A percentile compares a stretch with the other conserved stretches of the same genome.
Evolutionary conservation across 1,140 invertebrate genomes (phyloP).

Genomic region (Drepana arcuata): DNA sequence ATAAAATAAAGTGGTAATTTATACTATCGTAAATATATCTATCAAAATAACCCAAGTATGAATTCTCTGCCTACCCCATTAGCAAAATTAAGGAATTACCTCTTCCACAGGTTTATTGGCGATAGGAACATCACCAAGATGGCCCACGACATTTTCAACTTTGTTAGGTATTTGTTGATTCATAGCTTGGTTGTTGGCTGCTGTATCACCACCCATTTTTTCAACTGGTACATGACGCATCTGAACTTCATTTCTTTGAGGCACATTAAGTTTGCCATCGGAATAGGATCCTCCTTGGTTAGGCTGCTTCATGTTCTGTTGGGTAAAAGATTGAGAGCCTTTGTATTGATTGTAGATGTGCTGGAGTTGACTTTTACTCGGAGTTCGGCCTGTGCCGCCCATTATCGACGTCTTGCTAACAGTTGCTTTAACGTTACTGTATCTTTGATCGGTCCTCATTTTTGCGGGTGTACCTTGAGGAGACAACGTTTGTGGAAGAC

Average conservation of each 20-base stretch:
- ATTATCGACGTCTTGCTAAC: conserved; percentile 49
- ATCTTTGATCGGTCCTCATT: conserved; percentile 13
- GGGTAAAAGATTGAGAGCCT: conserved; percentile 46
- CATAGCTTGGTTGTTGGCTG: conserved; percentile 18
- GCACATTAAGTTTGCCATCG: conserved; percentile 31
- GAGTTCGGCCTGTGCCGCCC: conserved; percentile 22
- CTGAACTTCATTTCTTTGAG: conserved; percentile 7
- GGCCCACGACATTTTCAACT: conserved; percentile 1
- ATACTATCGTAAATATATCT: no score
- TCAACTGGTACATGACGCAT: conserved; percentile 26
- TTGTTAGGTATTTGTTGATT: conserved; percentile 14
- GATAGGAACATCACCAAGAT: conserved; percentile 5
- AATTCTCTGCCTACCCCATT: no score
- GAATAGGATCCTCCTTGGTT: conserved; percentile 25
- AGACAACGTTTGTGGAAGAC: conserved; percentile 44
- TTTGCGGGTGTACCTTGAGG: conserved; percentile 24
- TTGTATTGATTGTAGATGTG: conserved; percentile 56
- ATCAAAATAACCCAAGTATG: no score
- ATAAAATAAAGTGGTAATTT: no score
- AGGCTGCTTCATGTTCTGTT: conserved; percentile 32
- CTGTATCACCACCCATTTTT: conserved; percentile 41
- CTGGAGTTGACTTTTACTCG: conserved; percentile 48
- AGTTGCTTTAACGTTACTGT: conserved; percentile 41
- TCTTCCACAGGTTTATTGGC: conserved; percentile 8
- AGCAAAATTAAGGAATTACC: no score